Percentiles rank a stretch among this genome's conserved stretches.
phyloP scores from a whole-genome alignment of 2,888 invertebrate species.

The Maniola hyperantus region DNA sequence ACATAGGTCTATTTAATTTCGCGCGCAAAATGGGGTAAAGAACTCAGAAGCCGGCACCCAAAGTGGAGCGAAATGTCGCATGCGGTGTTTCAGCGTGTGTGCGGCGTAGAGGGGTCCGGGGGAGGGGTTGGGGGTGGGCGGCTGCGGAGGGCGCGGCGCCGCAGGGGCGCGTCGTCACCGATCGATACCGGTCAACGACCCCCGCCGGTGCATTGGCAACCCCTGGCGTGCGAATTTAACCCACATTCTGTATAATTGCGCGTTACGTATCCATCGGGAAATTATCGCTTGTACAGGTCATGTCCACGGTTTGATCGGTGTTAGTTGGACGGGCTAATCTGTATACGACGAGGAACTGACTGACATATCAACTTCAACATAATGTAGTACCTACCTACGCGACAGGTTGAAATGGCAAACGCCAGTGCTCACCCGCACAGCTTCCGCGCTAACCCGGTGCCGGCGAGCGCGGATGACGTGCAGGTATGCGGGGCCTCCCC shows the following conservation, averaged over 20 bases:
- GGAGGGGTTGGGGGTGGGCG: slow-evolving; percentile 46
- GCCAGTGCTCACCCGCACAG: too few relatives aligned
- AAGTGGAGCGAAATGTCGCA: slow-evolving; percentile 73
- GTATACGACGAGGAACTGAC: too few relatives aligned
- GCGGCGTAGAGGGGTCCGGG: slow-evolving; percentile 41
- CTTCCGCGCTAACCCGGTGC: too few relatives aligned
- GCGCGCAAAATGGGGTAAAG: slow-evolving; percentile 38
- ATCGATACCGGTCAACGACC: slow-evolving; percentile 81
- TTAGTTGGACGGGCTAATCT: neutral
- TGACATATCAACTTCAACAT: too few relatives aligned
- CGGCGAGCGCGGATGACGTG: too few relatives aligned
- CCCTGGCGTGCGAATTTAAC: slow-evolving; percentile 65
- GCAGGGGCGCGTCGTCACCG: slow-evolving; percentile 66
- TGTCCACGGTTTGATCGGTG: slow-evolving; percentile 23
- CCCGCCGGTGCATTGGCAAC: slow-evolving; percentile 73
- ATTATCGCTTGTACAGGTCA: slow-evolving; percentile 37
- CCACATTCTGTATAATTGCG: slow-evolving; percentile 56
- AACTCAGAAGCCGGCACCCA: slow-evolving; percentile 36
- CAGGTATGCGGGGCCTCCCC: too few relatives aligned
- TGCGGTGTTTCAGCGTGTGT: slow-evolving; percentile 68
- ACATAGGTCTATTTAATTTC: slow-evolving; percentile 30
- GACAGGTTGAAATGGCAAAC: too few relatives aligned
- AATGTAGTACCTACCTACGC: too few relatives aligned
- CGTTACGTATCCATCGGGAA: slow-evolving; percentile 33
- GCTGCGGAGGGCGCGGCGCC: slow-evolving; percentile 57